Conservation (phyloP, 2,888 invertebrate genomes). For the Pocota personata region DNA sequence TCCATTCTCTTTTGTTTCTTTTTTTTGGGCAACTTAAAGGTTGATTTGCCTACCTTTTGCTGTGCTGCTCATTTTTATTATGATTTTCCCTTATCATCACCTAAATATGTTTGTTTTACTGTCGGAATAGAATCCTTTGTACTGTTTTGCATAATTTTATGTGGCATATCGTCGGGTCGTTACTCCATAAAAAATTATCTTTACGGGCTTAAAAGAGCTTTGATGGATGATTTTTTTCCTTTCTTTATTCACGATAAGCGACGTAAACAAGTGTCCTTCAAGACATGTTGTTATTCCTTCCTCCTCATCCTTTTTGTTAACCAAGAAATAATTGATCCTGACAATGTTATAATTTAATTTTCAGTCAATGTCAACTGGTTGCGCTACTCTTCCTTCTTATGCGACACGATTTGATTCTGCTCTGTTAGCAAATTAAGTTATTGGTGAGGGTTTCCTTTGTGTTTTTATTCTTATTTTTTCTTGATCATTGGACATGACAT, state of each 20-base stretch:
- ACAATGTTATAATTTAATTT: slow-evolving; percentile 37
- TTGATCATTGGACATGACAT: background rate
- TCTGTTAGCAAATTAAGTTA: slow-evolving; percentile 21
- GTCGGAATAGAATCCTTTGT: slow-evolving; percentile 10
- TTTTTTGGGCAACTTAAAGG: background rate
- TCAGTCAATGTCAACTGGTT: slow-evolving; percentile 17
- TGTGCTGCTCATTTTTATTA: background rate
- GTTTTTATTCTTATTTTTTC: background rate
- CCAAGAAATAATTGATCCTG: slow-evolving; percentile 15
- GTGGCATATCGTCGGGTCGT: background rate
- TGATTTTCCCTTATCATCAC: background rate
- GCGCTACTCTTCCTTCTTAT: background rate
- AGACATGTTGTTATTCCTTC: background rate
- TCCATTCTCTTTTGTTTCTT: background rate
- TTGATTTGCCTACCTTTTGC: background rate
- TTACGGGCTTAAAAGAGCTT: slow-evolving; percentile 13
- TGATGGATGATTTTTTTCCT: background rate
- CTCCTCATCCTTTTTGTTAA: background rate
- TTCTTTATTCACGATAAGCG: background rate
- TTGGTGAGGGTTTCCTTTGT: background rate
- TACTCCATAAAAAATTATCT: background rate
- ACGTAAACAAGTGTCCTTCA: slow-evolving; percentile 31
- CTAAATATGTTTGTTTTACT: background rate
- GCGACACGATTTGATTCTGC: background rate
- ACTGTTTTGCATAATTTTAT: slow-evolving; percentile 27